These are phyloP conservation scores for Coremacera marginata DNA, from an alignment of 2,888 invertebrate species.

Conservation along the genomic window DNA sequence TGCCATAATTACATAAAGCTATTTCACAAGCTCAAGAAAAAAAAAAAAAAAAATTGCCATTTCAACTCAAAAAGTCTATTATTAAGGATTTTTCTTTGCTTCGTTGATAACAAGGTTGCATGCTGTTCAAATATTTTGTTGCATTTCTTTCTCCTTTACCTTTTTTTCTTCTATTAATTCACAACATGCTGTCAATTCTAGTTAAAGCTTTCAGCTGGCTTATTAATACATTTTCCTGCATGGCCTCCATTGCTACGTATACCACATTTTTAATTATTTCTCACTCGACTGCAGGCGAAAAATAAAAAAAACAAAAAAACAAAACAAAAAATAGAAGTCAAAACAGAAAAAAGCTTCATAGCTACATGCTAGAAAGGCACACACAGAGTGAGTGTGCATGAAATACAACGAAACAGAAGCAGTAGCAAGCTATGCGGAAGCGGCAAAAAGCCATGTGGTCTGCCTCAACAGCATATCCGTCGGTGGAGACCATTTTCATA, in stretches of 20 bases:
- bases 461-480: slow-evolving; percentile 64
- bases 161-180: no score
- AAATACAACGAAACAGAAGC: not conserved
- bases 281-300: slow-evolving; percentile 16
- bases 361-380: not conserved
- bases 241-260: not conserved
- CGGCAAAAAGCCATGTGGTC: slow-evolving; percentile 54
- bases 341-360: slow-evolving; percentile 10
- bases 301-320: not conserved
- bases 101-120: no score
- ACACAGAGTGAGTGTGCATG: not conserved
- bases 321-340: slow-evolving; percentile 2
- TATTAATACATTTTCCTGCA: not conserved
- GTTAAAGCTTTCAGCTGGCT: not conserved
- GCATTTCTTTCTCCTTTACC: no score
- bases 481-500: slow-evolving; percentile 61
- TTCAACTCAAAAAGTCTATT: no score
- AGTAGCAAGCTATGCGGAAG: not conserved
- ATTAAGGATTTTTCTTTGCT: no score
- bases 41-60: no score
- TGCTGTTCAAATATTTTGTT: no score
- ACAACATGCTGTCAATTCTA: no score
- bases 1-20: no score
- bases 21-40: no score
- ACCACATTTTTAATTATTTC: slow-evolving; percentile 33